Percentiles rank a stretch among this genome's conserved stretches.
phyloP scores from a whole-genome alignment of 2,888 invertebrate genomes.

The Agrypnus murinus region DNA sequence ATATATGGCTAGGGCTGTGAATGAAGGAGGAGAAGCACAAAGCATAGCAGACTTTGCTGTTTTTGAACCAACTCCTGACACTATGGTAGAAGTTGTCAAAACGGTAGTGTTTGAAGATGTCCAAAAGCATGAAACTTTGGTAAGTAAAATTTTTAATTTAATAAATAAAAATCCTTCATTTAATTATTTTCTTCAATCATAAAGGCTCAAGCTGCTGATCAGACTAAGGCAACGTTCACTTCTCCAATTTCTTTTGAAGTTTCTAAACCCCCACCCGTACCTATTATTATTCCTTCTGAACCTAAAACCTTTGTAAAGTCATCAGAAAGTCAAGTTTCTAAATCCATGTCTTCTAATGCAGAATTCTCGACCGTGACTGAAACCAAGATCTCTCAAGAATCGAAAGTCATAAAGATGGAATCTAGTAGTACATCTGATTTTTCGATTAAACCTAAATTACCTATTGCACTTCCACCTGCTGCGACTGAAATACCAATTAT shows the following conservation, averaged over 20 bases:
- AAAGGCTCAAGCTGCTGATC: slow-evolving; percentile 58
- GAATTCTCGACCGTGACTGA: slow-evolving; percentile 66
- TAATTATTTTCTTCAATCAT: slow-evolving; percentile 39
- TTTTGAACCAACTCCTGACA: slow-evolving; percentile 80
- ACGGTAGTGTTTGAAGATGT: slow-evolving; percentile 78
- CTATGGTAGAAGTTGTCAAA: slow-evolving; percentile 80
- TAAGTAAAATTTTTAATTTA: slow-evolving; percentile 59
- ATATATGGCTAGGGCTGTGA: slow-evolving; percentile 83
- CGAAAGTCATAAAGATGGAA: slow-evolving; percentile 67
- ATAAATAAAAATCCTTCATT: too few relatives aligned
- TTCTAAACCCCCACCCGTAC: slow-evolving; percentile 54
- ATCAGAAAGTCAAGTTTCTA: slow-evolving; percentile 60
- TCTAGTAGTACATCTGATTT: slow-evolving; percentile 65
- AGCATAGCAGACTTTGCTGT: slow-evolving; percentile 87
- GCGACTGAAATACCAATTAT: slow-evolving; percentile 52
- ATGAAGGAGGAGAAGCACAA: slow-evolving; percentile 87
- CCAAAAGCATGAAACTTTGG: slow-evolving; percentile 70
- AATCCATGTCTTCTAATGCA: slow-evolving; percentile 63
- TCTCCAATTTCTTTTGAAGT: slow-evolving; percentile 49
- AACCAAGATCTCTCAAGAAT: slow-evolving; percentile 66
- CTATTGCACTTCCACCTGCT: slow-evolving; percentile 17
- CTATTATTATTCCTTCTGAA: slow-evolving; percentile 39
- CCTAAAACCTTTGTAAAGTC: slow-evolving; percentile 49
- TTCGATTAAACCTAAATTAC: slow-evolving; percentile 53
- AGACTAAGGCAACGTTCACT: slow-evolving; percentile 55